phyloP scores from a whole-genome alignment of 2,113 vertebrate species.

The Dromiciops gliroides region DNA sequence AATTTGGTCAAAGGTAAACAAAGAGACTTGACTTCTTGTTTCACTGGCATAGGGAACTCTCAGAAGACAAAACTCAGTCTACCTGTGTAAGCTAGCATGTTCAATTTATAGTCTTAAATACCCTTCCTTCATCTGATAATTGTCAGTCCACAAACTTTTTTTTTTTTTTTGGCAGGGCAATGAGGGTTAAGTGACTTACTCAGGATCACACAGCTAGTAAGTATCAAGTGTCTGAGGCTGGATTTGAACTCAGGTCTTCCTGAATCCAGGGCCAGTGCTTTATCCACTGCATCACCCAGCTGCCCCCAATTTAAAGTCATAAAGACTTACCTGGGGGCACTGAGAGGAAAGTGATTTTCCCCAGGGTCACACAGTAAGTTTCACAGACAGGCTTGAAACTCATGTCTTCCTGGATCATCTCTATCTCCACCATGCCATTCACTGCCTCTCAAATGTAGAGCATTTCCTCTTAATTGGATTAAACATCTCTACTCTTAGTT shows the following conservation, averaged over 20 bases:
- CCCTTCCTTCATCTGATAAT: no score
- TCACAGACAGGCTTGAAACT: neutral
- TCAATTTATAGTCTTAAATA: neutral
- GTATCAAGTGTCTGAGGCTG: no score
- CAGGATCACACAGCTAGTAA: no score
- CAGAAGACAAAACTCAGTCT: neutral
- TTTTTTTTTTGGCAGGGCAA: no score
- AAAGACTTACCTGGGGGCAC: neutral
- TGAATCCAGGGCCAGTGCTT: no score
- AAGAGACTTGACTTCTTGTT: no score
- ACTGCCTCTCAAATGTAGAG: neutral
- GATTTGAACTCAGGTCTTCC: no score
- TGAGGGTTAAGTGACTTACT: no score
- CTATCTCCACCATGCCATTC: neutral
- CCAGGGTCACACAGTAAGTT: neutral
- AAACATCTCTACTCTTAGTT: neutral
- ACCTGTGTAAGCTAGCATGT: neutral
- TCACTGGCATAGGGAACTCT: neutral
- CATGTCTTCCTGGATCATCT: neutral
- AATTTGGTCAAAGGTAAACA: neutral
- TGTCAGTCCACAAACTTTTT: no score
- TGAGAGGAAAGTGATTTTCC: neutral
- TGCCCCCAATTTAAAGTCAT: neutral
- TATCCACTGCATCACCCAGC: no score
- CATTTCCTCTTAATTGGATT: neutral